Conservation (phyloP, 2,888 invertebrate species). For the Lutraria lutraria region DNA sequence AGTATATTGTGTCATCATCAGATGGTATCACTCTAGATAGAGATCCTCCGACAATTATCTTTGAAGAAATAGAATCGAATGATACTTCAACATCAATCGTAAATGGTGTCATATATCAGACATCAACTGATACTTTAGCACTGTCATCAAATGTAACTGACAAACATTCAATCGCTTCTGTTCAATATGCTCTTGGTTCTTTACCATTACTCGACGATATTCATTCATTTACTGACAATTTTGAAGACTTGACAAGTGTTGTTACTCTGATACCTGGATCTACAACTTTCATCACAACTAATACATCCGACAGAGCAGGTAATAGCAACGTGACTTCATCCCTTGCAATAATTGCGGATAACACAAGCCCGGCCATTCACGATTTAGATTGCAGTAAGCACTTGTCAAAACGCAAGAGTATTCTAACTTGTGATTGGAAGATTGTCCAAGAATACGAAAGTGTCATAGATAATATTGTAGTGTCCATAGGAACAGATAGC, state of each 20-base stretch:
- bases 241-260: slow-evolving; percentile 44
- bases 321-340: slow-evolving; percentile 60
- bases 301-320: slow-evolving; percentile 68
- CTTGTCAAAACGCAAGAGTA: slow-evolving; percentile 60
- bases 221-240: slow-evolving; percentile 51
- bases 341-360: slow-evolving; percentile 69
- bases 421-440: slow-evolving; percentile 67
- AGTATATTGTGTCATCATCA: slow-evolving; percentile 75
- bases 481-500: slow-evolving; percentile 63
- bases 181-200: slow-evolving; percentile 55
- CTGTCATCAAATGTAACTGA: slow-evolving; percentile 64
- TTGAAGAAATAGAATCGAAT: slow-evolving; percentile 35
- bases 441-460: slow-evolving; percentile 72
- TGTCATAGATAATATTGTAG: slow-evolving; percentile 54
- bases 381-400: slow-evolving; percentile 66
- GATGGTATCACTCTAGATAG: slow-evolving; percentile 77
- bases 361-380: slow-evolving; percentile 61
- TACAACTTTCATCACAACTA: slow-evolving; percentile 65
- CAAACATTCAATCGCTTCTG: slow-evolving; percentile 43
- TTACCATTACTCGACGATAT: slow-evolving; percentile 50
- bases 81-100: slow-evolving; percentile 40
- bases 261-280: slow-evolving; percentile 63
- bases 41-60: slow-evolving; percentile 62
- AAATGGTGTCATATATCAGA: slow-evolving; percentile 61
- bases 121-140: slow-evolving; percentile 54